Percentiles rank a stretch among this genome's conserved stretches.
phyloP scores from a whole-genome alignment of 2,113 vertebrate genomes.

The Nothobranchius kuhntae region DNA sequence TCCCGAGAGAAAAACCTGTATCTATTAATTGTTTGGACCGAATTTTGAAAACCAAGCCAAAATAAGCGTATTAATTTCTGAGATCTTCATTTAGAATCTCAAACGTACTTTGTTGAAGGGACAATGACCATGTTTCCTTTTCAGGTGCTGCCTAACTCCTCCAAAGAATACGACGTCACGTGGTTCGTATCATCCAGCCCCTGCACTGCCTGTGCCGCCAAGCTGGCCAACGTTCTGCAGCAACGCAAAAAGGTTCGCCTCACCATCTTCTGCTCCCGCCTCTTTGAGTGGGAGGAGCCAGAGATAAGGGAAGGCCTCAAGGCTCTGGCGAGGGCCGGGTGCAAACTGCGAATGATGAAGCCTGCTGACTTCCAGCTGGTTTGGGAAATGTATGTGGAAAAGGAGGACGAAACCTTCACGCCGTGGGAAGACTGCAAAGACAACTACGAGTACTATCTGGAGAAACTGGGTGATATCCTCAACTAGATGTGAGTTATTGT shows the following conservation, averaged over 20 bases:
- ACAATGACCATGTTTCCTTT: neutral
- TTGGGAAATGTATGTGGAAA: conserved; percentile 95
- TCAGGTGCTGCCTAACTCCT: conserved; percentile 79
- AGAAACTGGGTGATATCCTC: conserved; percentile 88
- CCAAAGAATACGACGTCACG: conserved; percentile 81
- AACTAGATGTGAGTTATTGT: conserved; percentile 66
- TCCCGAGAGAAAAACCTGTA: too few relatives aligned
- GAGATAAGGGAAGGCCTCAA: conserved; percentile 86
- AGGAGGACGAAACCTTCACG: conserved; percentile 85
- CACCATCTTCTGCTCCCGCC: conserved; percentile 86
- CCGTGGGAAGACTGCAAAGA: conserved; percentile 98
- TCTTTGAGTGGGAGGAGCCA: conserved; percentile 93
- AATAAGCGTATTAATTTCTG: too few relatives aligned
- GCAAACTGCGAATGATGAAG: conserved; percentile 94
- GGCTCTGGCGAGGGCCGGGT: conserved; percentile 76
- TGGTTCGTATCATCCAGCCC: conserved; percentile 96
- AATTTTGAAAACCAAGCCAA: too few relatives aligned
- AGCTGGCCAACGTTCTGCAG: conserved; percentile 79
- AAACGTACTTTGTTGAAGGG: too few relatives aligned
- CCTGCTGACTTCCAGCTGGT: conserved; percentile 88
- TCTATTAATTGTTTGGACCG: too few relatives aligned
- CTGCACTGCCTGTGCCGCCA: conserved; percentile 83
- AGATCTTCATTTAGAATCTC: too few relatives aligned
- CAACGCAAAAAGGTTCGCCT: conserved; percentile 84
- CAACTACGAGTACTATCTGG: conserved; percentile 88